Conservation (phyloP, 1,140 invertebrate genomes). For the Cydia fagiglandana region DNA sequence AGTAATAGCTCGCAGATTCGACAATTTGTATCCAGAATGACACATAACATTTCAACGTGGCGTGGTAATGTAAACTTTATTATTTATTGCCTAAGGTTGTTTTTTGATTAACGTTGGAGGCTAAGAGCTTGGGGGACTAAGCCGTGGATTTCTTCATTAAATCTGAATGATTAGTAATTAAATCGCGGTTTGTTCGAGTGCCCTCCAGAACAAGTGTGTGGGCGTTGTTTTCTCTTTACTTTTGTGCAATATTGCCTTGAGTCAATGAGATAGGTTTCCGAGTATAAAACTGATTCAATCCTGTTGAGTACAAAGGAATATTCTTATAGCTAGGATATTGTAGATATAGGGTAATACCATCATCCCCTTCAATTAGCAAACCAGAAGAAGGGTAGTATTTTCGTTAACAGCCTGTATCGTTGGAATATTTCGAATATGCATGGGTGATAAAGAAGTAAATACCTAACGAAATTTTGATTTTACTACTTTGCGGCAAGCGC, state of each 20-base stretch:
- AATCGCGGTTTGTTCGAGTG: conserved; percentile 13
- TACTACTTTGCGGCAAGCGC: too few relatives aligned
- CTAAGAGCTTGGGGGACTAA: background rate
- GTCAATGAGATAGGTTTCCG: background rate
- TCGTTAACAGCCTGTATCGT: too few relatives aligned
- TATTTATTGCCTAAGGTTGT: background rate
- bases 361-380: too few relatives aligned
- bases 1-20: background rate
- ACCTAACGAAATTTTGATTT: too few relatives aligned
- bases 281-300: background rate
- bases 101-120: background rate
- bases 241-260: conserved; percentile 16
- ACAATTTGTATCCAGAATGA: background rate
- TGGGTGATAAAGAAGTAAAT: too few relatives aligned
- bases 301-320: background rate
- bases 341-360: too few relatives aligned
- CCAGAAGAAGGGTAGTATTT: too few relatives aligned
- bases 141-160: conserved; percentile 13
- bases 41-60: background rate
- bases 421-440: too few relatives aligned
- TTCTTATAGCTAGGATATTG: background rate
- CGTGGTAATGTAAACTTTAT: background rate
- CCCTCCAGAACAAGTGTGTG: background rate
- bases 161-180: conserved; percentile 19
- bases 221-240: conserved; percentile 6